phyloP scores from a whole-genome alignment of 2,888 invertebrate genomes.

The Drosophila sordidula region DNA sequence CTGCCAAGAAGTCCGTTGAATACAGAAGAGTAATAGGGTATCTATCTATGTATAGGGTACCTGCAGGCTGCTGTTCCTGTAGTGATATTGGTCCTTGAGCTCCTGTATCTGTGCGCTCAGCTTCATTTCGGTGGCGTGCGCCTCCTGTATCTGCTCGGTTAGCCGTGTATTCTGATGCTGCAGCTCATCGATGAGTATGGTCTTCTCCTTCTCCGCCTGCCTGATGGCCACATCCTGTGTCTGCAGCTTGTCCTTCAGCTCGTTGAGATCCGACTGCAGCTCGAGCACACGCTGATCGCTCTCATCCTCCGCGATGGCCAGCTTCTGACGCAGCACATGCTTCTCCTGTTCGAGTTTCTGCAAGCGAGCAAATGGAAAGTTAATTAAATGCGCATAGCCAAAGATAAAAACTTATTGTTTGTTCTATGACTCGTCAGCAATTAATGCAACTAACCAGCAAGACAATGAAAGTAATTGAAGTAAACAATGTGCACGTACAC shows the following conservation, averaged over 20 bases:
- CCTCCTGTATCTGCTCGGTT: constrained; percentile 94
- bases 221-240: constrained; percentile 86
- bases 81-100: constrained; percentile 93
- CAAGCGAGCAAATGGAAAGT: constrained; percentile 64
- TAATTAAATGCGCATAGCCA: constrained; percentile 42
- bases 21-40: too few species aligned
- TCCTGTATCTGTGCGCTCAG: constrained; percentile 92
- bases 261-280: constrained; percentile 94
- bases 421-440: constrained; percentile 65
- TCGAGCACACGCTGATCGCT: constrained; percentile 94
- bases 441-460: constrained; percentile 38
- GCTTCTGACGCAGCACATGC: constrained; percentile 92
- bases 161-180: constrained; percentile 95
- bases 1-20: constrained; percentile 84
- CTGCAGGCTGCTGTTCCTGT: constrained; percentile 91
- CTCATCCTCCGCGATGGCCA: constrained; percentile 94
- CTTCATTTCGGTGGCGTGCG: constrained; percentile 91
- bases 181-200: constrained; percentile 91
- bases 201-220: constrained; percentile 91
- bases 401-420: constrained; percentile 42
- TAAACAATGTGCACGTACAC: constrained; percentile 67
- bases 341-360: constrained; percentile 97
- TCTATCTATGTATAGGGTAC: constrained; percentile 75
- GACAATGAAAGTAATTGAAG: constrained; percentile 65
- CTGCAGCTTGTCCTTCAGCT: constrained; percentile 91